Base-by-base conservation (phyloP, 2,113 vertebrate species). In the Sinosuthora webbiana region DNA sequence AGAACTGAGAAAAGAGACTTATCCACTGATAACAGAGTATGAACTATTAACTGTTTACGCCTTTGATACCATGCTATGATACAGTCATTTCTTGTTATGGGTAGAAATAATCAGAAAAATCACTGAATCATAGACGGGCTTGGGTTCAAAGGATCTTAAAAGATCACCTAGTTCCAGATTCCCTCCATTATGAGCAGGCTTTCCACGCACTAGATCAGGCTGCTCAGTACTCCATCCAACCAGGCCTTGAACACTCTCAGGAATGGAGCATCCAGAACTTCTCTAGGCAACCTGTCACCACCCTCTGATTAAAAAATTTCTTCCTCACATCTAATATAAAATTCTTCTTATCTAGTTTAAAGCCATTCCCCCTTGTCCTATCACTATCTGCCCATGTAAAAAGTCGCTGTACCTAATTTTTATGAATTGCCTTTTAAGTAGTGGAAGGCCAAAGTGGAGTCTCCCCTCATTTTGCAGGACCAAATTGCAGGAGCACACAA, bases 131-230 rank as follows among this genome's bases (percentile, higher is more conserved):
- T 7, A 18, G 28, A 68, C 60, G 25, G n/a, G 13, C 9, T 49
- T 73, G 17, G 6, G 12, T 64, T 64, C 35, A 73, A 64, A 42
- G 6, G 22, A 42, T 47, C 11, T 57, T 50, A 64, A 80, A 80
- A 42, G 25, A 37, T 25, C 35, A 63, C 15, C 17, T 31, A 15
- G 30, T 27, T 56, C 50, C 42, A 71, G 1, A 9, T 63, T 2
- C 4, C 7, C 10, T 10, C 4, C 3, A 1, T 23, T 37, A 6
- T 24, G 7, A 18, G 10, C 28, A 59, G 33, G 13, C 1, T 1
- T 67, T 23, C 4, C 23, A 52, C 33, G 19, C 13, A 24, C 37
- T 35, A 59, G 33, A 19, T 44, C 5, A 44, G 10, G 23, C 35
- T 74, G 22, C 44, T 65, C 44, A 39, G 19, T 50, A 19, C 19